Percentiles rank a stretch among this genome's conserved stretches.
These are phyloP conservation scores for Acholoe squamosa DNA, from an alignment of 2,888 invertebrate species.

Conservation along the genomic window DNA sequence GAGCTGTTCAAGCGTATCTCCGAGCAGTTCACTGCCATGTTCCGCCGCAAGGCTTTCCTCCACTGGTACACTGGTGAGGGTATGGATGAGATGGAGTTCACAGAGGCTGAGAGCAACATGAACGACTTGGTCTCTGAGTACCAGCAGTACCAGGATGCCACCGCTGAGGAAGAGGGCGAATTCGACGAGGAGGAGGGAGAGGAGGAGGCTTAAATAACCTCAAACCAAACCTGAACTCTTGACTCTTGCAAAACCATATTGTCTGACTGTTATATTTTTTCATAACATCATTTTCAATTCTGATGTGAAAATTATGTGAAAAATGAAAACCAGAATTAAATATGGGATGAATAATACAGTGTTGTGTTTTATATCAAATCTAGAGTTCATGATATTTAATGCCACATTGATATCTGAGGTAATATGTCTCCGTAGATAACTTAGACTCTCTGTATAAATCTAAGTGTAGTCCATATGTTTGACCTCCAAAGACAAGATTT, in stretches of 20 bases:
- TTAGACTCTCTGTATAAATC: no score
- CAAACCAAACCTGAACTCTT: background rate
- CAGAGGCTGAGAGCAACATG: slow-evolving; percentile 62
- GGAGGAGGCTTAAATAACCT: slow-evolving; percentile 19
- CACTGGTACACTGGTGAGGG: slow-evolving; percentile 64
- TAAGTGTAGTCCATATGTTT: no score
- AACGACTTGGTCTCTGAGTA: slow-evolving; percentile 62
- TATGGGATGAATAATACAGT: background rate
- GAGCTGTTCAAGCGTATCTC: slow-evolving; percentile 63
- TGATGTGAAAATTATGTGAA: background rate
- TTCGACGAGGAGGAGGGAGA: slow-evolving; percentile 63
- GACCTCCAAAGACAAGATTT: no score
- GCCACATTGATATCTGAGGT: no score
- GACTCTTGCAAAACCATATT: background rate
- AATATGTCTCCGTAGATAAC: no score
- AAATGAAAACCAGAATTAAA: background rate
- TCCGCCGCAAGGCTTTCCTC: slow-evolving; percentile 62
- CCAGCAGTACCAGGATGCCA: slow-evolving; percentile 65
- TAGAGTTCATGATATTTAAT: no score
- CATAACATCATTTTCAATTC: background rate
- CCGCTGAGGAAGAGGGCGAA: slow-evolving; percentile 61
- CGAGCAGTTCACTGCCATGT: slow-evolving; percentile 63
- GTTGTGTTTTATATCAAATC: background rate
- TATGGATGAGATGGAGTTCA: slow-evolving; percentile 64
- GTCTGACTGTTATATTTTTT: background rate